phyloP scores from a whole-genome alignment of 2,113 vertebrate genomes.

The Indicator maculatus region DNA sequence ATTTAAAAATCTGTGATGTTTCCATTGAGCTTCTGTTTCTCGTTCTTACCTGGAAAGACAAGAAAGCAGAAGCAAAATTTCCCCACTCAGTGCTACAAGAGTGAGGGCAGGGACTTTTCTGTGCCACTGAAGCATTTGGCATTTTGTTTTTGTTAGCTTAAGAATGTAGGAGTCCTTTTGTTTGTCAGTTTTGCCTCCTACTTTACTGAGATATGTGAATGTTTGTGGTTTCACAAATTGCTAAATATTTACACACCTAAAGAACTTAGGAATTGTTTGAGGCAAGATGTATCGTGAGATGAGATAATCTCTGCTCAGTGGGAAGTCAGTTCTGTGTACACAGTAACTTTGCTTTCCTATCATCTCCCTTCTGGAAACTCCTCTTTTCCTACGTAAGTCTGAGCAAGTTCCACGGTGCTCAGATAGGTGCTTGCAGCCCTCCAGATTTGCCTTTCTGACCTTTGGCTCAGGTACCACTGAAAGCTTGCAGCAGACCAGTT shows the following conservation, averaged over 20 bases:
- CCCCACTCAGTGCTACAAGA: neutral
- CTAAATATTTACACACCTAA: neutral
- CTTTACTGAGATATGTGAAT: neutral
- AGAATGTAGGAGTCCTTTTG: neutral
- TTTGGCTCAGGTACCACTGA: neutral
- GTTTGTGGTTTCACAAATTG: slow-evolving; percentile 10
- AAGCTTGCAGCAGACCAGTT: neutral
- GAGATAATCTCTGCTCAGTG: neutral
- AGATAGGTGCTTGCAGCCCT: neutral
- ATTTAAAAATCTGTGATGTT: neutral
- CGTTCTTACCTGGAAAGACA: neutral
- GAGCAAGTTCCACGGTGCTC: neutral
- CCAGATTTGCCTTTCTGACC: neutral
- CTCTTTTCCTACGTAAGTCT: neutral
- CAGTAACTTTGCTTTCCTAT: neutral
- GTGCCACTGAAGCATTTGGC: neutral
- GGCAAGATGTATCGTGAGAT: neutral
- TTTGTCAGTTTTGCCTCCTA: slow-evolving; percentile 23
- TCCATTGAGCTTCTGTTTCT: neutral
- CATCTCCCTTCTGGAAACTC: neutral
- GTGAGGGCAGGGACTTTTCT: neutral
- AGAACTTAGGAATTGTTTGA: neutral
- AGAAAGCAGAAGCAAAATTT: neutral
- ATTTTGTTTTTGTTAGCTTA: neutral
- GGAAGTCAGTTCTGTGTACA: neutral